Base-by-base conservation (phyloP, 1,140 invertebrate genomes). In the Maconellicoccus hirsutus region DNA sequence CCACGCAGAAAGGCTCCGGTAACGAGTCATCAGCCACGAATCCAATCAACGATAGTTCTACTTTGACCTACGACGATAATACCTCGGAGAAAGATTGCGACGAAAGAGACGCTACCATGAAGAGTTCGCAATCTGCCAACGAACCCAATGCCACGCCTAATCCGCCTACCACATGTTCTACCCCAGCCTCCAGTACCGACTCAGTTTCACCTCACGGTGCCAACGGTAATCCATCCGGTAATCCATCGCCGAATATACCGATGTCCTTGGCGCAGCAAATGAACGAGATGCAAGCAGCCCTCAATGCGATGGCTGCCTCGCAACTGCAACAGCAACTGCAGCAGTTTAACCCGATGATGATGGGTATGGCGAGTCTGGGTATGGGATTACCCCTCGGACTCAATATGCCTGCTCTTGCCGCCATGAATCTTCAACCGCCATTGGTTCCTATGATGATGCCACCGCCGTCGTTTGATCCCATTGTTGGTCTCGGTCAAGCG, bases 371-470 rank as follows among this genome's bases (percentile, higher is more conserved):
- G 0, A 79, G 83, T 7, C 76, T 84, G 72, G 80, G 82, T 3
- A 87, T 94, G 83, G 88, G 87, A n/a, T 83, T 94, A 77, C 88
- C 88, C 14, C 80, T 93, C 73, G 90, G 90, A n/a, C 82, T 94
- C 69, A 92, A 91, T 75, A 84, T 92, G 75, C 88, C 89, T 63
- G 90, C 91, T 26, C 79, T 93, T 73, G 90, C 90, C 0, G 90
- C 91, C 0, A 93, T 93, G 90, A 92, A 93, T 79, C 80, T 93
- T 12, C 91, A 92, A 78, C 90, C 90, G 12, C 90, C 90, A 0
- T 78, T 95, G 59, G 90, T 94, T 72, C 91, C 93, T 1, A 86
- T 95, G 81, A 93, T 96, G 90, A 85, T 93, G 84, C 89, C 91
- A 23, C 87, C 88, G 38, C 87, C 88, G 38, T 85, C 88, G 12